Conservation (phyloP, 2,888 invertebrate genomes). For the Leptinotarsa tumamoca region DNA sequence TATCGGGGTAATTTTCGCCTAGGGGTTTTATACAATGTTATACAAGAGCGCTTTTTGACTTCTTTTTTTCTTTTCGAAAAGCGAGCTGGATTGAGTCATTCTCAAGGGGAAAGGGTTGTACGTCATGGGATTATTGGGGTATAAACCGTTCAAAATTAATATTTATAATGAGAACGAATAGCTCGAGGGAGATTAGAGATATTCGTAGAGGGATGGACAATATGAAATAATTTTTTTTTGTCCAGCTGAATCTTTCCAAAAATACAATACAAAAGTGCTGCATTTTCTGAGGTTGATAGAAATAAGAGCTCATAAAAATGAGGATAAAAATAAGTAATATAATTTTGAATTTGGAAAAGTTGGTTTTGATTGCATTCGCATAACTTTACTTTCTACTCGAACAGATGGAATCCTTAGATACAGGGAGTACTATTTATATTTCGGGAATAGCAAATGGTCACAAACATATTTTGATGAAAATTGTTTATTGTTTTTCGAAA, state of each 20-base stretch:
- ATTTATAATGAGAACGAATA: constrained; percentile 4
- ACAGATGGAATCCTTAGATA: too few relatives aligned
- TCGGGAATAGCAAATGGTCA: too few relatives aligned
- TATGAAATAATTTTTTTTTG: background rate
- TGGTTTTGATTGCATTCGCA: too few relatives aligned
- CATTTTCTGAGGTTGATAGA: too few relatives aligned
- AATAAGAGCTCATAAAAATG: too few relatives aligned
- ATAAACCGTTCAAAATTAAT: constrained; percentile 21
- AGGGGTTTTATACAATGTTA: constrained; percentile 46
- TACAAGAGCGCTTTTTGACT: constrained; percentile 42
- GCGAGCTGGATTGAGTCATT: constrained; percentile 47
- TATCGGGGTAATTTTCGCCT: constrained; percentile 57
- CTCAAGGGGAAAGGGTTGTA: constrained; percentile 22
- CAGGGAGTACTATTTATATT: too few relatives aligned
- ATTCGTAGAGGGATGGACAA: background rate
- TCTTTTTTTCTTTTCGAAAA: constrained; percentile 43
- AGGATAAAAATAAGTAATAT: too few relatives aligned
- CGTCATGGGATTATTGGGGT: constrained; percentile 20
- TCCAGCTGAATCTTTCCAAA: background rate
- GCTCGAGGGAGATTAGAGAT: constrained; percentile 3
- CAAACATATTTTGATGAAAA: too few relatives aligned
- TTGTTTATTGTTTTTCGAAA: too few relatives aligned
- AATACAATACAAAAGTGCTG: too few relatives aligned
- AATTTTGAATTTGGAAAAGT: too few relatives aligned
- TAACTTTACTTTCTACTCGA: too few relatives aligned